These are phyloP conservation scores for Pseudanteris insignis DNA, from an alignment of 2,888 invertebrate genomes.

Conservation along the genomic window DNA sequence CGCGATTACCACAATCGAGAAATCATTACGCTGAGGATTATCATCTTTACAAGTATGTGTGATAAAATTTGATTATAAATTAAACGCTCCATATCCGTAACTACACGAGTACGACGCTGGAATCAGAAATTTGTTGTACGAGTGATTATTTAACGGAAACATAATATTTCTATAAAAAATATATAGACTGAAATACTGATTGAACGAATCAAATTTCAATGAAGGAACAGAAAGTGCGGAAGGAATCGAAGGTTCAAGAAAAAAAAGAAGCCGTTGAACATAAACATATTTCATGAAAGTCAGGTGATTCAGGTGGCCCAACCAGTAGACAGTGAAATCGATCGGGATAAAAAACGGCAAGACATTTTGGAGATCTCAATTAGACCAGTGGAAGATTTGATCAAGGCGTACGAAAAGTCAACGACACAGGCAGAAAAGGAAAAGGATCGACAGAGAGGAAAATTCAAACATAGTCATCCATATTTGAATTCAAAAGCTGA, in stretches of 20 bases:
- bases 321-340: constrained; percentile 27
- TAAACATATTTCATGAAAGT: constrained; percentile 50
- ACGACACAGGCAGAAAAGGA: constrained; percentile 10
- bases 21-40: background rate
- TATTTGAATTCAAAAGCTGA: constrained; percentile 29
- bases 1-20: constrained; percentile 19
- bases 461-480: constrained; percentile 9
- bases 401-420: constrained; percentile 18
- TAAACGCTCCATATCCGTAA: too few species aligned
- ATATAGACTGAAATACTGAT: background rate
- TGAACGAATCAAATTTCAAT: constrained; percentile 5
- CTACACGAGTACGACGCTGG: too few species aligned
- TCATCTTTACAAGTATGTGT: constrained; percentile 1
- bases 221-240: too few species aligned
- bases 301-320: constrained; percentile 41
- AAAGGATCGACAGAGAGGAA: constrained; percentile 4
- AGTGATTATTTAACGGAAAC: background rate
- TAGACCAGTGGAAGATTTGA: constrained; percentile 16
- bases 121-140: too few species aligned
- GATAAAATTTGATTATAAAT: too few species aligned
- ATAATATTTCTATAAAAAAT: background rate
- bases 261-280: constrained; percentile 47
- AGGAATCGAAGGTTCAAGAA: constrained; percentile 45
- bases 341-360: constrained; percentile 16
- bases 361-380: constrained; percentile 13